Base-by-base conservation (phyloP, 2,888 invertebrate genomes). In the Dysmachus trigonus region DNA sequence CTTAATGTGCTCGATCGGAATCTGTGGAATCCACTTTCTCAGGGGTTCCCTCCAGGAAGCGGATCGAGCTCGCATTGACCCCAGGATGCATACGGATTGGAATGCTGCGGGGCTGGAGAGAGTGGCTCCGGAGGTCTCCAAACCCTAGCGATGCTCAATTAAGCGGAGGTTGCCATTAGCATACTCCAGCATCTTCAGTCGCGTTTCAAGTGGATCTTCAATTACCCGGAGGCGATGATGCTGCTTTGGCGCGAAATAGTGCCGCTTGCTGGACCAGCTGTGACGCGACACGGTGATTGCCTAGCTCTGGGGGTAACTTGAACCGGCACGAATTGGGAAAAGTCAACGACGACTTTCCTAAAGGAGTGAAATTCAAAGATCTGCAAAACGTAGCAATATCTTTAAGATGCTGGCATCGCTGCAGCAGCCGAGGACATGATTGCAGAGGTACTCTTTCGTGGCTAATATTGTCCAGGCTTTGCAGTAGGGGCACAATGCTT, bases 151-250 rank as follows among this genome's bases (percentile, higher is more conserved):
- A 10, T 15, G 15, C 8, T 18, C 81, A 81, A 81, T 81, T 41
- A 81, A 31, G 31, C 81, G 35, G n/a, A 81, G 53, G 33, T 53
- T 62, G 81, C 53, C 62, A 81, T 81, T 81, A 81, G 30, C 47
- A 62, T 62, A 27, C 13, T 81, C 53, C 8, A 6, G n/a, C 62
- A 22, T 27, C 62, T 7, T 62, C 27, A 62, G 18, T 22, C 30
- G 22, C 10, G 18, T 53, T 51, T 13, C 6, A 15, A 51, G 18
- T 33, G 81, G 18, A 62, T 81, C 81, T 33, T 81, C 62, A 81
- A 18, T 62, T 81, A 53, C 81, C 79, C 30, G 31, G 31, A 7
- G 81, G 31, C 30, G 33, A 53, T 22, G 51, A 10, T 41, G 38
- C 18, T 41, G 33, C 35, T 30, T 27, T 41, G 18, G 15, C 27